Evolutionary conservation across 2,888 invertebrate genomes (phyloP).

Genomic region (Anthrax anthrax): DNA sequence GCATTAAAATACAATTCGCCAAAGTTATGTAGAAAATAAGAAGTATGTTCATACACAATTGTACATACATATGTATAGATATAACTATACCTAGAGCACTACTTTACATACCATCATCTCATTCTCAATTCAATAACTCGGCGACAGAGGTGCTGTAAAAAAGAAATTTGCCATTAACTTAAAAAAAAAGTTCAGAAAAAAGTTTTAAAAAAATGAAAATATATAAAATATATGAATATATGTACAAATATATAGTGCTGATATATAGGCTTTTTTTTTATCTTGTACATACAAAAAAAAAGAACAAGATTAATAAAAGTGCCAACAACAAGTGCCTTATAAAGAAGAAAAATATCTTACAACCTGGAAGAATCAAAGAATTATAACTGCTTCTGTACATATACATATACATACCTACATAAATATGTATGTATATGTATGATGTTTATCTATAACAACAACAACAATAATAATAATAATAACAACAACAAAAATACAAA

Average conservation of each 20-base stretch:
- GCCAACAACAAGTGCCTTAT: constrained; percentile 4
- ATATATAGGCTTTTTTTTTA: not conserved
- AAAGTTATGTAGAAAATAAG: too few relatives aligned
- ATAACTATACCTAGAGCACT: not conserved
- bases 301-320: not conserved
- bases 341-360: constrained; percentile 4
- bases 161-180: not conserved
- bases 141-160: not conserved
- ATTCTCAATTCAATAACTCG: not conserved
- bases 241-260: not conserved
- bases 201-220: not conserved
- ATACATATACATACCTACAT: not conserved
- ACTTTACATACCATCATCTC: not conserved
- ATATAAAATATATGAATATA: not conserved
- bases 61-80: too few relatives aligned
- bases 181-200: not conserved
- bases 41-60: too few relatives aligned
- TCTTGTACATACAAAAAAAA: not conserved
- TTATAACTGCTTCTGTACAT: not conserved
- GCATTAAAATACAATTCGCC: too few relatives aligned
- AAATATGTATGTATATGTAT: not conserved
- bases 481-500: too few relatives aligned
- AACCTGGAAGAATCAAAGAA: constrained; percentile 1
- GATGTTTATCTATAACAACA: not conserved
- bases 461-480: too few relatives aligned